Base-by-base conservation (phyloP, 2,888 invertebrate species). In the Sisyra nigra region DNA sequence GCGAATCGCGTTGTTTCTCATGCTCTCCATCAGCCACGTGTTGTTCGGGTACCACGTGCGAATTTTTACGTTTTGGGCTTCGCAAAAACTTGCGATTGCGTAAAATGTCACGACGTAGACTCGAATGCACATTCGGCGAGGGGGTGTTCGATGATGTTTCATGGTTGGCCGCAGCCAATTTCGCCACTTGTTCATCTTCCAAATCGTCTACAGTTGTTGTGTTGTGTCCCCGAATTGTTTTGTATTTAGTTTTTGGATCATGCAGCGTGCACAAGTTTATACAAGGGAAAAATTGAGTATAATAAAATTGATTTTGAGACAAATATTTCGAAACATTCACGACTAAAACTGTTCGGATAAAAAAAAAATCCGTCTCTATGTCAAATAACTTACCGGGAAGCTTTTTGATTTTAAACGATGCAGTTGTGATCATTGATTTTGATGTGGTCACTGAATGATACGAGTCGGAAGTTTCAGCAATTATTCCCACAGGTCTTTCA, bases 401-500 rank as follows among this genome's bases (percentile, higher is more conserved):
- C 63, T 94, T 94, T 66, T 91, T 93, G 50, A 94, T 91, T 50
- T 93, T 79, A 68, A 97, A 94, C 51, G 96, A 96, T 49, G 97
- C 96, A 65, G 96, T 97, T 29, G 96, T 97, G 50, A 97, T 93
- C 82, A 94, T 91, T 7, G 91, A 86, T 63, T 93, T 93, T 1
- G 84, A 82, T 54, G 87, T 76, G 3, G 79, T 77, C n/a, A 78
- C 74, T 2, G 79, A 76, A 14, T 74, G 77, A 13, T 82, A 77
- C 5, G 80, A 76, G 30, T 82, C 80, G 1, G 82, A 79, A 41
- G 84, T 59, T 1, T 85, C 82, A 41, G 85, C 76, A 57, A 80
- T 82, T 46, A 87, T 76, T 13, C 86, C 86, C 76, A 85, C 81
- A 0, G 85, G 80, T 6, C 82, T 82, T 55, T 86, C 85, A 31